These are phyloP conservation scores for Poecilia wingei DNA, from an alignment of 2,797 vertebrate genomes.

Conservation along the genomic window DNA sequence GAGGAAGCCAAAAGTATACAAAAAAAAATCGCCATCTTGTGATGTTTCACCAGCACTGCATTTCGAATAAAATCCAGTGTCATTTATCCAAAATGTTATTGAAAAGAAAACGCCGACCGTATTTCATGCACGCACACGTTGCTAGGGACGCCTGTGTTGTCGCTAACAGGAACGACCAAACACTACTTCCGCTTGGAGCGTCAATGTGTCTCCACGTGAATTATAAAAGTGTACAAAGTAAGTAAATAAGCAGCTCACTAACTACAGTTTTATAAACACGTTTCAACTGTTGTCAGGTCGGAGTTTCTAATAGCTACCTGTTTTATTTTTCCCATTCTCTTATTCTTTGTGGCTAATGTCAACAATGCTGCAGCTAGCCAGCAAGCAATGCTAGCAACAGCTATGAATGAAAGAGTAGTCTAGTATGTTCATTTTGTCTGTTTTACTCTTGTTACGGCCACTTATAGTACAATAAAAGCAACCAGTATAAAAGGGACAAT, in stretches of 20 bases:
- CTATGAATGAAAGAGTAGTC: neutral
- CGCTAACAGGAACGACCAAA: conserved; percentile 13
- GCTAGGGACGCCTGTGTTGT: conserved; percentile 25
- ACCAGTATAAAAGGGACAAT: too few species aligned
- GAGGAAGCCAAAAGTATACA: neutral
- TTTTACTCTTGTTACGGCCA: neutral
- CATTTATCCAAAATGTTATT: neutral
- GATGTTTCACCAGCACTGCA: neutral
- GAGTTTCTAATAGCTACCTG: accelerated
- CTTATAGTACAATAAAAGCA: too few species aligned
- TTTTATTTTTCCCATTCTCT: neutral
- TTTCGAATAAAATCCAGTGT: neutral
- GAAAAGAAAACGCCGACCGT: neutral
- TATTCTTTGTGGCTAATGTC: neutral
- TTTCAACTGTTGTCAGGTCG: accelerated
- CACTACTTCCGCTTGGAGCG: conserved; percentile 54
- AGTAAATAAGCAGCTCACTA: conserved; percentile 40
- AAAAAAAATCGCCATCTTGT: too few species aligned
- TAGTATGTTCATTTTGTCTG: neutral
- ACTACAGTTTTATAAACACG: accelerated
- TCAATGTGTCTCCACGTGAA: conserved; percentile 55
- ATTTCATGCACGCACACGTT: neutral
- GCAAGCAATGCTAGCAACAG: neutral
- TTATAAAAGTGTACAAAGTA: conserved; percentile 33
- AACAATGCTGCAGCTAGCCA: neutral